A percentile compares a stretch with the other conserved stretches of the same genome.
phyloP scores from a whole-genome alignment of 1,140 invertebrate species.

The Theocolax elegans region DNA sequence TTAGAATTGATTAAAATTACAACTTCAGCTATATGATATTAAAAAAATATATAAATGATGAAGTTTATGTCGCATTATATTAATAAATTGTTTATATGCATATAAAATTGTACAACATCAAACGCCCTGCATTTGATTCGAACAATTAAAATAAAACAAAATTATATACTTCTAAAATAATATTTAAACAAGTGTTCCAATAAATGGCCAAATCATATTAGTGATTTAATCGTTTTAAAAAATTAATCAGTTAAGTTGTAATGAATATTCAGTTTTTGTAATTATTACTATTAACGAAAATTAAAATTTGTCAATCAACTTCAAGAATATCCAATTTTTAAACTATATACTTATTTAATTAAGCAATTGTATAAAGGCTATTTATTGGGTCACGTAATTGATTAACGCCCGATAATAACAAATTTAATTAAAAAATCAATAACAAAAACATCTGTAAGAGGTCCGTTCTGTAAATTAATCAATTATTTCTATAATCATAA shows the following conservation, averaged over 20 bases:
- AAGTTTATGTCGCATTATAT: background rate
- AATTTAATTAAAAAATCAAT: background rate
- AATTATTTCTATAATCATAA: too few relatives aligned
- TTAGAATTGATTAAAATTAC: background rate
- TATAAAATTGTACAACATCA: slow-evolving; percentile 1
- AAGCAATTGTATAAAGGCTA: background rate
- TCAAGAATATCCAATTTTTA: background rate
- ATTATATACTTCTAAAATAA: slow-evolving; percentile 15
- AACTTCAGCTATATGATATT: background rate
- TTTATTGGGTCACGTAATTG: background rate
- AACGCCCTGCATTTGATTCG: slow-evolving; percentile 9
- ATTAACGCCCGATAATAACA: slow-evolving; percentile 4
- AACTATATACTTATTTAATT: background rate
- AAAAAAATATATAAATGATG: background rate
- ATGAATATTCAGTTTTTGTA: too few relatives aligned
- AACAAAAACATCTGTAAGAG: background rate
- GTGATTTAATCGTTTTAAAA: too few relatives aligned
- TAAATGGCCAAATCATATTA: too few relatives aligned
- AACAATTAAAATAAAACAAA: slow-evolving; percentile 9
- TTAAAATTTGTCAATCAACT: too few relatives aligned
- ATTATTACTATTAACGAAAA: too few relatives aligned
- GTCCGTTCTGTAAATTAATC: background rate
- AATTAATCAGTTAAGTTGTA: too few relatives aligned
- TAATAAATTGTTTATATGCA: background rate
- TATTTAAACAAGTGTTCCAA: background rate